phyloP scores from a whole-genome alignment of 2,797 vertebrate genomes.

The Thunnus albacares region DNA sequence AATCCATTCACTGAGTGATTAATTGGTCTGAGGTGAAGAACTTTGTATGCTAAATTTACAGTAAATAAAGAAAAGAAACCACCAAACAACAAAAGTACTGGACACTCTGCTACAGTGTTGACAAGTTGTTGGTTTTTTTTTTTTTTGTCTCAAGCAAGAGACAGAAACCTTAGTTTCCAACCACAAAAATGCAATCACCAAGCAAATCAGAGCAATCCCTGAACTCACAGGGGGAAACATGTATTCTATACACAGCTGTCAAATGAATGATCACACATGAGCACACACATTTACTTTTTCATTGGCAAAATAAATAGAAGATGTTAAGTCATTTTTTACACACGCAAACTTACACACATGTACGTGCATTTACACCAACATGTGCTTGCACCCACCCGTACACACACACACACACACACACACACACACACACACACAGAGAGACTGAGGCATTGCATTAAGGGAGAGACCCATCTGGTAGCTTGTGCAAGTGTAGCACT shows the following conservation, averaged over 20 bases:
- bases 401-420: conserved; percentile 12
- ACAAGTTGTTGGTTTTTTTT: background rate
- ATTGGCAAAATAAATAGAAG: conserved; percentile 81
- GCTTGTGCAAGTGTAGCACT: conserved; percentile 82
- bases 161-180: conserved; percentile 40
- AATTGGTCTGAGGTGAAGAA: conserved; percentile 48
- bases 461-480: conserved; percentile 84
- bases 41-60: conserved; percentile 42
- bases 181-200: conserved; percentile 53
- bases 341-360: conserved; percentile 48
- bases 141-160: conserved; percentile 22
- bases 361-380: conserved; percentile 39
- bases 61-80: conserved; percentile 13
- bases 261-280: conserved; percentile 81
- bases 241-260: conserved; percentile 69
- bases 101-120: background rate
- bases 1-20: conserved; percentile 67
- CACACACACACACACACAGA: conserved; percentile 22
- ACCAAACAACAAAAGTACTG: conserved; percentile 32
- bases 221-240: conserved; percentile 64
- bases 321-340: conserved; percentile 79
- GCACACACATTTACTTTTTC: conserved; percentile 72
- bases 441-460: conserved; percentile 71
- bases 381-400: conserved; percentile 50
- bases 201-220: conserved; percentile 69